Evolutionary conservation across 2,113 vertebrate genomes (phyloP), one percentile per base, ranked within the genome.

Genomic region (Harpagus bidentatus): DNA sequence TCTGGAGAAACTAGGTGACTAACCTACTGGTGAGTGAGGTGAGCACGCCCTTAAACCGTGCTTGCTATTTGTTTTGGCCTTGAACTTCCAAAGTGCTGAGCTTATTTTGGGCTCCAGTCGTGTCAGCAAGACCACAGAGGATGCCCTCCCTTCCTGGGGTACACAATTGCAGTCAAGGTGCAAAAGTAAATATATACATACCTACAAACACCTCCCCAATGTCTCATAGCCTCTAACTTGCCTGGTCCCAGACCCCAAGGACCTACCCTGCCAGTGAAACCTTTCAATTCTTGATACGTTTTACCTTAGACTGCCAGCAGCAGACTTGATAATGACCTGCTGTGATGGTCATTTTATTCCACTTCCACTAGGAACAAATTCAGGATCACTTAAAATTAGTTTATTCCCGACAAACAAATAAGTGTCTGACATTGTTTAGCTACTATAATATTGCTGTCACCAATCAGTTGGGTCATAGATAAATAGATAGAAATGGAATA

Each of bases 71-170:
- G 34, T 69, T 77, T 31, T 38, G 4, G 28, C 40, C 40, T 76
- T 34, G 34, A 45, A 14, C 31, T 80, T 56, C 61, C 21, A 8
- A 43, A 85, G 21, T 36, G 31, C 43, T 42, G 42, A 40, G 31
- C 11, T 62, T 36, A 3, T 47, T 82, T 47, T 32, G 42, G 14
- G 22, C 73, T 61, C 16, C 17, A 61, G 13, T 86, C 0, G 0
- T 48, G 48, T 6, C 38, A 81, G 28, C 11, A 43, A 38, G 52
- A 21, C 7, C 55, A 34, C 29, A 6, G 4, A 76, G 31, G 36
- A 56, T 45, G 13, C 25, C 31, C n/a, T 62, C 40, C 13, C 15
- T 82, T 71, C 36, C 62, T 48, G 36, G 25, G 22, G 19, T 21
- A 28, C 6, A 5, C 43, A 62, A 5, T 22, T 4, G 1, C 45